Base-by-base conservation (phyloP, 2,113 vertebrate genomes). In the Cyprinodon brontotheroides region DNA sequence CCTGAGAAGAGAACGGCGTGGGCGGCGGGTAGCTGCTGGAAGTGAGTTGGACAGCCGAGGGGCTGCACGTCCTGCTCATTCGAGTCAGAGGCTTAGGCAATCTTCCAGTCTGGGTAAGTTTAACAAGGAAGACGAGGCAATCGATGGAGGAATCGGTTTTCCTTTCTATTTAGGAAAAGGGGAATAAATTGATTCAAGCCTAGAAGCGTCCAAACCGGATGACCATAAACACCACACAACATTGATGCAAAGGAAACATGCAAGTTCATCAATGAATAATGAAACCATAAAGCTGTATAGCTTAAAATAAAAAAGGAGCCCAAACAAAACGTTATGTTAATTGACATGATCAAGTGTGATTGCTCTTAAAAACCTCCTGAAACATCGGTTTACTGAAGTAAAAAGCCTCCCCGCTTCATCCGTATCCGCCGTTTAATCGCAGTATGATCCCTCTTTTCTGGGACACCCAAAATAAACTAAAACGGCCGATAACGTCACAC, bases 361-460 rank as follows among this genome's bases (percentile, higher is more conserved):
- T 72, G 66, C 73, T 69, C 68, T 62, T 53, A 22, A 15, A 48
- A 72, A 76, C 47, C 45, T 5, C 29, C 36, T 1, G 14, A 47
- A 75, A 81, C 82, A 71, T 8, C 75, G 29, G 75, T 64, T 70
- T 62, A 13, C 45, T 78, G 72, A 75, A 75, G 57, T 14, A 11
- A 86, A 86, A 86, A 59, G 77, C 74, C 67, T 61, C 43, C 29
- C 43, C 29, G 40, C 1, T 3, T 77, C 70, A 79, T 88, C 81
- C 84, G 82, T 65, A 79, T 74, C 83, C 41, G 8, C 70, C 4
- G 75, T 79, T 77, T 87, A 87, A 91, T 84, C 73, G 78, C 68
- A 50, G 74, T 60, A 80, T 88, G 86, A 90, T 91, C 83, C 84
- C 68, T 83, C 84, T 88, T 90, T 89, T 89, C 83, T 87, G 78